Evolutionary conservation across 53 echinoderm and acorn worm genomes (phyloP).

Genomic region (Arbacia lixula): DNA sequence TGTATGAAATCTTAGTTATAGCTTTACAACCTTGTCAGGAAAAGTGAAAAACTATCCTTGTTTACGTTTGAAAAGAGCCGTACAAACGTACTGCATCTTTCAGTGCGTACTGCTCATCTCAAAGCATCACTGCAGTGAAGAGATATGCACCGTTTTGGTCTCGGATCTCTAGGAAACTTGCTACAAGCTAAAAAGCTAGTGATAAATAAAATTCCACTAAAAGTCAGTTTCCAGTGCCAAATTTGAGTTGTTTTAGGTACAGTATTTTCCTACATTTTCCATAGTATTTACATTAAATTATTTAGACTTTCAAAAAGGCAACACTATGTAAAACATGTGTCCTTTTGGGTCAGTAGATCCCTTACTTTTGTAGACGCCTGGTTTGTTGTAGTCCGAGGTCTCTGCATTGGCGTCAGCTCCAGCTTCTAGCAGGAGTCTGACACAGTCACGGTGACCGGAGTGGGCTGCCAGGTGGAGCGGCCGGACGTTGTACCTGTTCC

Average conservation of each 20-base stretch:
- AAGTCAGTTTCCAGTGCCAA: no score
- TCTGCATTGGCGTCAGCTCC: conserved; percentile 79
- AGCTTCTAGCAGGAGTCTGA: conserved; percentile 70
- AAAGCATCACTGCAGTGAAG: no score
- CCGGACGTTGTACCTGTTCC: conserved; percentile 74
- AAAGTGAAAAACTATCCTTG: no score
- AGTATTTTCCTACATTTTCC: no score
- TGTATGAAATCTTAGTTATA: no score
- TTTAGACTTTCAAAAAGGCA: neutral
- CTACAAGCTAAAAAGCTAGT: neutral
- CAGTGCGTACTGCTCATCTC: no score
- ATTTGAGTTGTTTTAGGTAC: no score
- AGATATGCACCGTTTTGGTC: neutral
- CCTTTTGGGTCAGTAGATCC: no score
- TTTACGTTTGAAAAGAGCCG: no score
- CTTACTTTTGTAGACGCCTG: conserved; percentile 85
- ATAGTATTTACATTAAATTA: no score
- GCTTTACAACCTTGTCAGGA: no score
- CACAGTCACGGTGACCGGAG: conserved; percentile 79
- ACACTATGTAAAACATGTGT: neutral
- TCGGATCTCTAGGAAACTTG: neutral
- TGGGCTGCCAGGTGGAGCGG: conserved; percentile 76
- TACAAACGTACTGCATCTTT: no score
- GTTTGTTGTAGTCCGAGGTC: conserved; percentile 75
- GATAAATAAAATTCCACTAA: neutral